Conservation (phyloP, 2,113 vertebrate genomes). For the Aythya baeri region DNA sequence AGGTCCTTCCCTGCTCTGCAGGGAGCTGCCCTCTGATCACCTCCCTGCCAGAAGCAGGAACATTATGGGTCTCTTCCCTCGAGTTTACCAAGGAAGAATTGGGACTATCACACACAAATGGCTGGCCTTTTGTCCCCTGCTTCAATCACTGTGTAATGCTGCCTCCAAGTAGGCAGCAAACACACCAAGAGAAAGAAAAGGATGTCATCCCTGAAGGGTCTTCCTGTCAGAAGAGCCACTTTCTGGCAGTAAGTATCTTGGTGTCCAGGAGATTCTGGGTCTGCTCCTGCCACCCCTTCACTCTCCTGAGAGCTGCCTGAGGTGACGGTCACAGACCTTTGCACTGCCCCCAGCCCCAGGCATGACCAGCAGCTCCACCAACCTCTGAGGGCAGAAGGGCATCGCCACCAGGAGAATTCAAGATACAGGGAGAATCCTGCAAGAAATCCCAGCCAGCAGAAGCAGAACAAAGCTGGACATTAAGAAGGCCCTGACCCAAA, state of each 20-base stretch:
- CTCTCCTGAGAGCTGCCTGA: not conserved
- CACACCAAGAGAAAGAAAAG: not conserved
- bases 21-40: not conserved
- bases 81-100: not conserved
- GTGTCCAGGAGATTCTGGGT: not conserved
- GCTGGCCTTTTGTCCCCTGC: not conserved
- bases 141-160: not conserved
- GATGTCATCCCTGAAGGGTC: not conserved
- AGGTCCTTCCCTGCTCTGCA: not conserved
- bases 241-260: fast-evolving
- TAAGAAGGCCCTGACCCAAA: not conserved
- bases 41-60: not conserved
- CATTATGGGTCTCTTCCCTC: not conserved
- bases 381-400: too few species aligned
- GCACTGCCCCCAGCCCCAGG: not conserved
- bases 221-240: not conserved
- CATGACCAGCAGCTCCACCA: too few species aligned
- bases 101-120: not conserved
- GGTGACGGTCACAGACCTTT: not conserved
- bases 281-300: not conserved
- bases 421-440: not conserved
- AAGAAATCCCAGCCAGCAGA: not conserved
- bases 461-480: fast-evolving
- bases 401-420: too few species aligned
- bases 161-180: not conserved